Conservation (phyloP, 2,888 invertebrate genomes). For the Pachydiplax longipennis region DNA sequence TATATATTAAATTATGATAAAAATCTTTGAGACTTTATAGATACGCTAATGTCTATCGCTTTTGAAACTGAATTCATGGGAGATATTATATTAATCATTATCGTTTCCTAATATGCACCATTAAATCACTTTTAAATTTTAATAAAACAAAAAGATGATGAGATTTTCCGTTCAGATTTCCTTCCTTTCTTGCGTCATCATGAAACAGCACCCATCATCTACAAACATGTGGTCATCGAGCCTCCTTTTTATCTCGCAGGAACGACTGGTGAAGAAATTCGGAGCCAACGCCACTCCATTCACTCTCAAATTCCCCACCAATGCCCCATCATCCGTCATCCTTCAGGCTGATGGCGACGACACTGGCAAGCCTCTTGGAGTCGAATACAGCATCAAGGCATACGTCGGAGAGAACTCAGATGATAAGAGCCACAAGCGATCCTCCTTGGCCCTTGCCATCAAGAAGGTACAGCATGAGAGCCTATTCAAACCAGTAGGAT, state of each 20-base stretch:
- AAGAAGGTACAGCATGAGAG: constrained; percentile 69
- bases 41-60: too few relatives aligned
- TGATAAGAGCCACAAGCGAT: constrained; percentile 86
- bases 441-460: constrained; percentile 83
- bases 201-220: too few relatives aligned
- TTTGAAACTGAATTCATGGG: too few relatives aligned
- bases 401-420: constrained; percentile 85
- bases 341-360: constrained; percentile 83
- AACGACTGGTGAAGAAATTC: constrained; percentile 82
- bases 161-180: too few relatives aligned
- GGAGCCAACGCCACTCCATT: constrained; percentile 84
- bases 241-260: constrained; percentile 56
- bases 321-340: constrained; percentile 87
- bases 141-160: too few relatives aligned
- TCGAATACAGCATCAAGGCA: constrained; percentile 83
- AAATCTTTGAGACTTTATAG: too few relatives aligned
- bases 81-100: too few relatives aligned
- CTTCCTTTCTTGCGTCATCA: too few relatives aligned
- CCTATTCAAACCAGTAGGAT: background rate
- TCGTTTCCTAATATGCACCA: too few relatives aligned
- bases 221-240: too few relatives aligned
- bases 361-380: constrained; percentile 83
- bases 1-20: too few relatives aligned
- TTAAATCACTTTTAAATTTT: too few relatives aligned
- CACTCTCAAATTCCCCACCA: constrained; percentile 80